Evolutionary conservation across 2,113 vertebrate genomes (phyloP), one percentile per base, ranked within the genome.

Genomic region (Dipodomys merriami): DNA sequence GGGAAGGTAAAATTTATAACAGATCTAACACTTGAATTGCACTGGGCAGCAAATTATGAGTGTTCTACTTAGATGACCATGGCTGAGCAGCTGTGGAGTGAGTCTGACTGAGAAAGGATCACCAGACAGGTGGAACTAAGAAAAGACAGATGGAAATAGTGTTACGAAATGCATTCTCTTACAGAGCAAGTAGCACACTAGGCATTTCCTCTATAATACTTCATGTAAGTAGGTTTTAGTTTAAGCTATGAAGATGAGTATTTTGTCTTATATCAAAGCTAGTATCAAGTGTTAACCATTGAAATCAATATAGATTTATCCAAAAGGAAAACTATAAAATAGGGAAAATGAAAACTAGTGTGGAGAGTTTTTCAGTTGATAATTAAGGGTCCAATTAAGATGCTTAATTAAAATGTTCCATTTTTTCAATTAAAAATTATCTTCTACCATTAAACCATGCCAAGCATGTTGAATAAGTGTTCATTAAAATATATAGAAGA

Each of bases 61-160:
- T 57, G 67, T 65, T 1, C 6, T 12, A 25, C 20, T 6, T 25
- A 30, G 1, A 10, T 9, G 1, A 0, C 19, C 1, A 0, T 6
- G 23, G 12, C 25, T 23, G 4, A 1, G 9, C 19, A 67, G 2
- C 16, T 3, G 10, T 15, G 9, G n/a, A 57, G 7, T 35, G 33
- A 13, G 0, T 7, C 5, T 30, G 12, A 0, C 10, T 60, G 1
- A 85, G 68, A 3, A 0, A 46, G 3, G 6, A 20, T 74, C 11
- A 60, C 2, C 29, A 1, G 5, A 73, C 6, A 5, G 3, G 30
- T 30, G 25, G 1, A 4, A 15, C 6, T 3, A 57, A 86, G 20
- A 9, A 82, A 69, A 57, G 12, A 29, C 0, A 49, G 13, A 74
- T n/a, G 2, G 18, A 49, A 80, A n/a, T 4, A 83, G 30, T 67